Base-by-base conservation (phyloP, 2,113 vertebrate species). In the Promerops cafer region DNA sequence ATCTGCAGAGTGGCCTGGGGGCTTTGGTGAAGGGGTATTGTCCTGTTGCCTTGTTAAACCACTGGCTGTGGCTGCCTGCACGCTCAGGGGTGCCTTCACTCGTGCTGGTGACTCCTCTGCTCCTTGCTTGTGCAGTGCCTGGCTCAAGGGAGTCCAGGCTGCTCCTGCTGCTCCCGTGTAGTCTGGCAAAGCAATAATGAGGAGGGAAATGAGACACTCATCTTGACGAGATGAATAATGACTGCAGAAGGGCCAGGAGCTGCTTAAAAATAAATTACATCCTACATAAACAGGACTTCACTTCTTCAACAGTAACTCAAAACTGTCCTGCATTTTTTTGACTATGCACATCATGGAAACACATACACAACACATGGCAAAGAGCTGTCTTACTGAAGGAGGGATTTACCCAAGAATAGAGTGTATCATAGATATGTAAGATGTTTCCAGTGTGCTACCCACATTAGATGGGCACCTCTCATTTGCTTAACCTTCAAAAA, bases 331-430 rank as follows among this genome's bases (percentile, higher is more conserved):
- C 13, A 14, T 82, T 78, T 85, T 85, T 64, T 83, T 40, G 40
- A 56, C 16, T 16, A 2, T 8, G 9, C 24, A 22, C 0, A 0
- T 44, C 20, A 57, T 18, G 50, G 56, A 47, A 82, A 69, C 1
- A 1, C 19, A 26, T 31, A 33, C 6, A 52, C 23, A 65, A 65
- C 18, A 8, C 13, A 23, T 54, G 45, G 44, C 60, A 82, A 44
- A 45, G 35, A 69, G 9, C 27, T 86, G 35, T 47, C 35, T 59
- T 71, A 68, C 53, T 72, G 56, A 59, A 59, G 54, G 21, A 72
- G 33, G 28, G 18, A 33, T 37, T 72, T 72, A 16, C 56, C 63
- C 16, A 77, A 72, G 22, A 54, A 10, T 3, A 40, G 17, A 80
- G 14, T 22, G 76, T 66, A 44, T 61, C 5, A 35, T 13, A 53